Conservation (phyloP, 2,888 invertebrate species). For the Apamea anceps region DNA sequence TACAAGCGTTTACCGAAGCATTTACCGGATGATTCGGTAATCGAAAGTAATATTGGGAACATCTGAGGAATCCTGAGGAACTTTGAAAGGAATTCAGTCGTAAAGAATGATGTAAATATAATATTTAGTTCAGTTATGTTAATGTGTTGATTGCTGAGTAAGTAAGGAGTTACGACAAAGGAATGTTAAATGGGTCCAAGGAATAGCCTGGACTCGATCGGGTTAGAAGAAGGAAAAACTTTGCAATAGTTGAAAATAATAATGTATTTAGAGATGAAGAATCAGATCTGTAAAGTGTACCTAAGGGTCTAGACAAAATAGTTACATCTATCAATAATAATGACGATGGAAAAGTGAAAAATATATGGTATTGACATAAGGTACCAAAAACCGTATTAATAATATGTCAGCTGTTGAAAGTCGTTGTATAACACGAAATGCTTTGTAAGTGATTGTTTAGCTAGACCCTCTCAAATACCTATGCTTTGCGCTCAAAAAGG, state of each 20-base stretch:
- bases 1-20: slow-evolving; percentile 80
- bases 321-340: background rate
- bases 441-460: background rate
- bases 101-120: slow-evolving; percentile 77
- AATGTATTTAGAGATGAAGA: background rate
- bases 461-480: background rate
- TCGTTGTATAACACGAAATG: background rate
- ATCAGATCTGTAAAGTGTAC: background rate
- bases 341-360: background rate
- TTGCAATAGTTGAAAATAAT: background rate
- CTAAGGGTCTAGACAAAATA: background rate
- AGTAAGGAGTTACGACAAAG: slow-evolving; percentile 47
- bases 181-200: slow-evolving; percentile 28
- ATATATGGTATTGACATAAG: too few relatives aligned
- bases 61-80: slow-evolving; percentile 75
- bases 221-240: background rate
- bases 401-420: background rate
- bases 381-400: background rate
- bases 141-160: slow-evolving; percentile 70
- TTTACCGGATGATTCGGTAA: slow-evolving; percentile 88
- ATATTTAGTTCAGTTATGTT: slow-evolving; percentile 76
- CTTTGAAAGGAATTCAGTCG: slow-evolving; percentile 72
- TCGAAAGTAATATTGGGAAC: slow-evolving; percentile 82
- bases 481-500: background rate
- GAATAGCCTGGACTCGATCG: background rate